Evolutionary conservation across 2,888 invertebrate genomes (phyloP).

Genomic region (Sisyra nigra): DNA sequence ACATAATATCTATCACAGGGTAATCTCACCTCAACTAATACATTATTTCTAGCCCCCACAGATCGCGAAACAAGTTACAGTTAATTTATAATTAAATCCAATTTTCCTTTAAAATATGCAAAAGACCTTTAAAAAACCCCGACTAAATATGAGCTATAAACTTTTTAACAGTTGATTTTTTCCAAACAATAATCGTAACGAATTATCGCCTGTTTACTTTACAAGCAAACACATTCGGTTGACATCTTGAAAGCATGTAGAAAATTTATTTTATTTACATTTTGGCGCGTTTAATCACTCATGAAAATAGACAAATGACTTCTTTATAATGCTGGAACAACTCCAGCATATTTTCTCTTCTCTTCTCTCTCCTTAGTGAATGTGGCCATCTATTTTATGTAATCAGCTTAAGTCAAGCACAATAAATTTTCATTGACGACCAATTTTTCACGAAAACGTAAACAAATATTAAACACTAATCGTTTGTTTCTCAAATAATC

Average conservation of each 20-base stretch:
- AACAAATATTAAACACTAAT: too few species aligned
- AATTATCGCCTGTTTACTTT: constrained; percentile 3
- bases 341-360: neutral
- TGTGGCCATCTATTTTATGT: neutral
- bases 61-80: too few species aligned
- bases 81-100: too few species aligned
- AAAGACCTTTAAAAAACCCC: too few species aligned
- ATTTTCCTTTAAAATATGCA: too few species aligned
- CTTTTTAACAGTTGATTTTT: too few species aligned
- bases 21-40: too few species aligned
- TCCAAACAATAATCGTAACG: too few species aligned
- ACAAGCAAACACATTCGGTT: constrained; percentile 4
- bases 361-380: neutral
- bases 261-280: constrained; percentile 8
- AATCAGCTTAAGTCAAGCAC: neutral
- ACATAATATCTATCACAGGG: too few species aligned
- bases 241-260: constrained; percentile 8
- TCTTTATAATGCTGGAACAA: constrained; percentile 2
- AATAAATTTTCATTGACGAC: neutral
- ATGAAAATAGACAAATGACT: constrained; percentile 7
- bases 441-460: neutral
- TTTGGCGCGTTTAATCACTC: constrained; percentile 5
- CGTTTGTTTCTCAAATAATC: too few species aligned
- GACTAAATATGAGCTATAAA: too few species aligned
- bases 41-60: too few species aligned